phyloP scores from a whole-genome alignment of 2,113 vertebrate species.

The Falcunculus frontatus region DNA sequence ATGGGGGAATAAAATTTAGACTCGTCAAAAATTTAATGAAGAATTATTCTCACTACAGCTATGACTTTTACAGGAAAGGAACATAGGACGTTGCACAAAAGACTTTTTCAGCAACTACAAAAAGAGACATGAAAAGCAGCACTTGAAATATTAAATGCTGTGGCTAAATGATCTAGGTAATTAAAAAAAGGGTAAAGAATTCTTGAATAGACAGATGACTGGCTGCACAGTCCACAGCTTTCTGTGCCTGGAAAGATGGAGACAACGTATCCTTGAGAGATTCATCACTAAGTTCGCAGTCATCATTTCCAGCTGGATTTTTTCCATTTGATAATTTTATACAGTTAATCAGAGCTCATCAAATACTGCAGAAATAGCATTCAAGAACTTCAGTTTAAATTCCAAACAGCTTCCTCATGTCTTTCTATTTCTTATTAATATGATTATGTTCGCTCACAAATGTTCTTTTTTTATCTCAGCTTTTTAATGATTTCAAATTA shows the following conservation, averaged over 20 bases:
- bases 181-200: constrained; percentile 2
- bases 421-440: constrained; percentile 47
- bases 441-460: background rate
- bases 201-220: background rate
- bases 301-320: constrained; percentile 11
- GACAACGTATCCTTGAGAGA: background rate
- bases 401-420: background rate
- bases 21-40: background rate
- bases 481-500: background rate
- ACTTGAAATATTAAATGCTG: background rate
- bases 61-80: background rate
- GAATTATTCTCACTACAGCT: background rate
- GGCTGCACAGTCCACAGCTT: background rate
- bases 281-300: background rate
- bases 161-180: background rate
- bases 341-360: constrained; percentile 49
- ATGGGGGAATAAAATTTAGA: background rate
- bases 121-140: background rate
- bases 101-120: background rate
- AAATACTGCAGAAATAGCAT: constrained; percentile 19
- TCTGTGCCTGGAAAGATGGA: background rate
- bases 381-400: constrained; percentile 25
- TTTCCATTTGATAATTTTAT: constrained; percentile 46
- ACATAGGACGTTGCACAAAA: background rate
- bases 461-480: constrained; percentile 26